Percentiles rank a stretch among this genome's conserved stretches.
Evolutionary conservation across 2,888 invertebrate species (phyloP).

Genomic region (Hyles lineata): DNA sequence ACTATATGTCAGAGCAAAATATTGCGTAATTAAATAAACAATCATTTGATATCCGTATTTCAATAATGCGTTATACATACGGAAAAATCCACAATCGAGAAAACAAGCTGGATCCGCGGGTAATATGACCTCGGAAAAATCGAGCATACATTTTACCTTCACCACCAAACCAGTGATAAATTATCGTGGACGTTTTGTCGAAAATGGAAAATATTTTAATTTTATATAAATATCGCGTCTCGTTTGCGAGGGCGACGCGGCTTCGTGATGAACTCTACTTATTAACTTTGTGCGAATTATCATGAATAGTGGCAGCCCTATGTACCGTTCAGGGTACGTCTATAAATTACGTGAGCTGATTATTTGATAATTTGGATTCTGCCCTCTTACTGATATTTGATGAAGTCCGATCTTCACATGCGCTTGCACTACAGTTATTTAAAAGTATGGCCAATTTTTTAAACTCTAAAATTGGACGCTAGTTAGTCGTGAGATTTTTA

Average conservation of each 20-base stretch:
- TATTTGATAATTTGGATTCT: too few species aligned
- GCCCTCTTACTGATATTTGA: too few species aligned
- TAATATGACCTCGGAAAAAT: conserved; percentile 30
- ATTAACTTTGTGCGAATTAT: background rate
- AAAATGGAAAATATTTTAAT: conserved; percentile 16
- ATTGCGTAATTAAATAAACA: background rate
- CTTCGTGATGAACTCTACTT: background rate
- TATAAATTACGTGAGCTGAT: too few species aligned
- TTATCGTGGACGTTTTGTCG: conserved; percentile 12
- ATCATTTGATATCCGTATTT: conserved; percentile 6
- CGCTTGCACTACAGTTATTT: too few species aligned
- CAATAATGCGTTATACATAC: background rate
- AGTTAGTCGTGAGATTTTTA: too few species aligned
- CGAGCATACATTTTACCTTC: conserved; percentile 23
- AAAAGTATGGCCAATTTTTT: too few species aligned
- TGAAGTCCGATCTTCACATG: too few species aligned
- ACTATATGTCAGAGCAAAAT: background rate
- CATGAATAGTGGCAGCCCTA: background rate
- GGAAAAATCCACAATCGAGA: conserved; percentile 7
- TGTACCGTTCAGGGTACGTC: too few species aligned
- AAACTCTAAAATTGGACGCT: too few species aligned
- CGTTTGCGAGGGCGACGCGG: background rate
- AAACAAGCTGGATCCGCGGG: conserved; percentile 9
- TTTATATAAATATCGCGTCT: background rate
- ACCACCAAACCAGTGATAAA: conserved; percentile 24